Evolutionary conservation across 1,140 invertebrate genomes (phyloP).

Genomic region (Apis florea): DNA sequence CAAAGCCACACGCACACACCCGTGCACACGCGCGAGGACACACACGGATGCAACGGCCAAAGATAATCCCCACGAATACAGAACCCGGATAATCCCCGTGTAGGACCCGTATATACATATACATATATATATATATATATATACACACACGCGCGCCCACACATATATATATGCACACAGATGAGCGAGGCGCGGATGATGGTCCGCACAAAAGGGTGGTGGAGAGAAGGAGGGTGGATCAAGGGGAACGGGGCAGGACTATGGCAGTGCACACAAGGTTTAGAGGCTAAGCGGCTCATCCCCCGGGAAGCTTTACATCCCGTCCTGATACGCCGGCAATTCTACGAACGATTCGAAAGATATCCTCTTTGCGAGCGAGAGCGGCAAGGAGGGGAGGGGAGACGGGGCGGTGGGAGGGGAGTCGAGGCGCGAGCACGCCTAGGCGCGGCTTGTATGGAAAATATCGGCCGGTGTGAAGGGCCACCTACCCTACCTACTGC

Average conservation of each 20-base stretch:
- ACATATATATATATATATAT: conserved; percentile 9
- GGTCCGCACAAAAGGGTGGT: conserved; percentile 63
- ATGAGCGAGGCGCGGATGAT: conserved; percentile 46
- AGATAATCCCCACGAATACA: conserved; percentile 79
- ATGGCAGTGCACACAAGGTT: conserved; percentile 76
- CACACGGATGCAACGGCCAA: conserved; percentile 64
- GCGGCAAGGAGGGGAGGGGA: no score
- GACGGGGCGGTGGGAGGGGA: neutral
- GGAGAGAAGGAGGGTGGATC: conserved; percentile 44
- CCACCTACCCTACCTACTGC: conserved; percentile 8
- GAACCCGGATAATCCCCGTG: conserved; percentile 78
- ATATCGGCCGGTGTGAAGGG: conserved; percentile 57
- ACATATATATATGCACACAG: no score
- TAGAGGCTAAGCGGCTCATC: conserved; percentile 80
- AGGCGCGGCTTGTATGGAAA: conserved; percentile 43
- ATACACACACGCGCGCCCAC: rapidly evolving
- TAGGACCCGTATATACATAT: conserved; percentile 60
- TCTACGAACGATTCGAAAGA: conserved; percentile 74
- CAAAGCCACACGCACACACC: conserved; percentile 44
- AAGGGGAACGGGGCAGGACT: conserved; percentile 61
- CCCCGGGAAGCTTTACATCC: conserved; percentile 76
- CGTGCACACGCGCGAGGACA: conserved; percentile 44
- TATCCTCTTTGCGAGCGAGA: conserved; percentile 59
- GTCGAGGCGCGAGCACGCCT: conserved; percentile 24
- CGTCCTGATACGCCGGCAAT: conserved; percentile 72